Evolutionary conservation across 2,113 vertebrate genomes (phyloP).

Genomic region (Vidua chalybeata): DNA sequence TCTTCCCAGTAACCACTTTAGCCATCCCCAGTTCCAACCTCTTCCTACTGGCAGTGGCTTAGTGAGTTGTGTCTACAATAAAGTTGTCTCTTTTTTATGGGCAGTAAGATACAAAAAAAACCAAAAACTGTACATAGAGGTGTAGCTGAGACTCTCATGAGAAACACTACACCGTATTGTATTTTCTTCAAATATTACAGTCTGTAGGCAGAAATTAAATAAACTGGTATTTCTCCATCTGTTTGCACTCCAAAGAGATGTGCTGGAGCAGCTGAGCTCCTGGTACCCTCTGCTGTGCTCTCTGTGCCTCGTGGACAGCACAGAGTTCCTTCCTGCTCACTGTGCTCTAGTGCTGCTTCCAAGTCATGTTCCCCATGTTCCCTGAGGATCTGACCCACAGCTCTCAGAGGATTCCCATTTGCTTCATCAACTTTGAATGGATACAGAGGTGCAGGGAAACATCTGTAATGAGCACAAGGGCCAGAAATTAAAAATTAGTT

Average conservation of each 20-base stretch:
- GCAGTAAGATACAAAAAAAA: background rate
- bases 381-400: background rate
- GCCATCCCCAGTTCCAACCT: background rate
- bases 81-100: background rate
- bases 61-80: background rate
- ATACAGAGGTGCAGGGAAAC: background rate
- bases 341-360: background rate
- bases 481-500: background rate
- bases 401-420: background rate
- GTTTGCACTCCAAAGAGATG: background rate
- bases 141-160: background rate
- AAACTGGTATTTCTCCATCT: background rate
- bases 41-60: background rate
- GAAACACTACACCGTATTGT: background rate
- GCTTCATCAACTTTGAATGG: background rate
- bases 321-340: background rate
- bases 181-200: background rate
- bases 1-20: conserved; percentile 48
- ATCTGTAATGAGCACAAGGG: background rate
- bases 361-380: background rate
- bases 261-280: background rate
- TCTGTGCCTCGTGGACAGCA: background rate
- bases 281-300: background rate
- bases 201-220: background rate
- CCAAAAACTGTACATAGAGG: background rate